Evolutionary conservation across 2,113 vertebrate species (phyloP), one percentile per base, ranked within the genome.

Genomic region (Gorsachius goisagi): DNA sequence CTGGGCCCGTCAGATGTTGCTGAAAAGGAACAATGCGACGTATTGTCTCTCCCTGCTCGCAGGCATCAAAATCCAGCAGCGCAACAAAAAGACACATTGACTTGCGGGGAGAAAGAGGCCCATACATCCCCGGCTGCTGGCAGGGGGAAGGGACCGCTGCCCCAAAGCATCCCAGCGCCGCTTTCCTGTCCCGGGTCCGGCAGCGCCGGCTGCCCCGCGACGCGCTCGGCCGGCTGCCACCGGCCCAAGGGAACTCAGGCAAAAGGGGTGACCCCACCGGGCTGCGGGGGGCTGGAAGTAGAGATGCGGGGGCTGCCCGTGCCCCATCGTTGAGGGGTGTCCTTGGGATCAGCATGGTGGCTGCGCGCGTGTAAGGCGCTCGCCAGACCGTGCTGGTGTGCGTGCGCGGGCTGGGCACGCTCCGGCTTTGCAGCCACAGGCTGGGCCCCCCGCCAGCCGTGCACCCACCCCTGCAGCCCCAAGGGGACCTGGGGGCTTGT

Each of bases 61-160:
- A 91, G 97, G 79, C 95, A 97, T 96, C 97, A 96, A 97, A 97
- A 97, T 96, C 97, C 97, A 96, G 95, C 97, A 97, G 90, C 93
- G 90, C 97, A 97, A 98, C 97, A 99, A 98, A 98, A 98, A 98
- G 97, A 96, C 94, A 97, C 98, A 98, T 98, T 99, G 98, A 99
- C 75, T 95, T 9, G n/a, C 87, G 4, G 76, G 56, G 94, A 97
- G 97, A 97, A 95, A 97, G 96, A 94, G 97, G 89, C 97, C 95
- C 97, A 93, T 27, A 94, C 53, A 97, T 45, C 73, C 85, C 84
- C 41, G 64, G 93, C 86, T 39, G 50, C 91, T 66, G 67, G 28
- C 72, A 62, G 75, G 83, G 86, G 94, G 90, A 83, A 83, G 92
- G 87, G 27, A 11, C 15, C 52, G 24, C 82, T 62, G 89, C 69